phyloP scores from a whole-genome alignment of 2,113 vertebrate species.

The Terrapene triunguis region DNA sequence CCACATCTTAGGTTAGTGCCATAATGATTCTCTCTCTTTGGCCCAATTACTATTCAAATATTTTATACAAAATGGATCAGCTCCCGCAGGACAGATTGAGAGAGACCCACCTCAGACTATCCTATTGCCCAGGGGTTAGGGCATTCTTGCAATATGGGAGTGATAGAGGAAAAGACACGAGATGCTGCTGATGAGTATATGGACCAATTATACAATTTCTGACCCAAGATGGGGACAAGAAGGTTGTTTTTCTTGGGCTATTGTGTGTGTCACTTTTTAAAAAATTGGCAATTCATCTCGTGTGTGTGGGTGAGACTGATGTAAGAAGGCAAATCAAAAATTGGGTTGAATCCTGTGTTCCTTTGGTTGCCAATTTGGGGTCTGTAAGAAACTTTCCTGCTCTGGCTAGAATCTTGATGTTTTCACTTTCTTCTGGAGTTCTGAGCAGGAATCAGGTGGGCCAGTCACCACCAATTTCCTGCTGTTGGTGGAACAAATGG shows the following conservation, averaged over 20 bases:
- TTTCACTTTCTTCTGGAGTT: constrained; percentile 38
- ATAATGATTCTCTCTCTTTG: not conserved
- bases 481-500: constrained; percentile 41
- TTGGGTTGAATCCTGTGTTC: constrained; percentile 38
- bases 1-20: not conserved
- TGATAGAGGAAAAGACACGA: not conserved
- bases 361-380: constrained; percentile 31
- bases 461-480: constrained; percentile 22
- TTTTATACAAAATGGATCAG: not conserved
- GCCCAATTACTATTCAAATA: not conserved
- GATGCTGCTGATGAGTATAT: not conserved
- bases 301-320: constrained; percentile 9
- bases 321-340: constrained; percentile 49
- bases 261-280: not conserved
- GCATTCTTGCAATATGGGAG: not conserved
- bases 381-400: constrained; percentile 66
- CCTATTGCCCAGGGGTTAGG: not conserved
- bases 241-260: not conserved
- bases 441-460: constrained; percentile 24
- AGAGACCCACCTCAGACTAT: not conserved
- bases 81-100: not conserved
- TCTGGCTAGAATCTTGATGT: not conserved
- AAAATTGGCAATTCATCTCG: constrained; percentile 36
- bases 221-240: not conserved
- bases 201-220: not conserved